A percentile compares a stretch with the other conserved stretches of the same genome.
These are phyloP conservation scores for Halocaridina rubra DNA, from an alignment of 2,888 invertebrate genomes.

Conservation along the genomic window DNA sequence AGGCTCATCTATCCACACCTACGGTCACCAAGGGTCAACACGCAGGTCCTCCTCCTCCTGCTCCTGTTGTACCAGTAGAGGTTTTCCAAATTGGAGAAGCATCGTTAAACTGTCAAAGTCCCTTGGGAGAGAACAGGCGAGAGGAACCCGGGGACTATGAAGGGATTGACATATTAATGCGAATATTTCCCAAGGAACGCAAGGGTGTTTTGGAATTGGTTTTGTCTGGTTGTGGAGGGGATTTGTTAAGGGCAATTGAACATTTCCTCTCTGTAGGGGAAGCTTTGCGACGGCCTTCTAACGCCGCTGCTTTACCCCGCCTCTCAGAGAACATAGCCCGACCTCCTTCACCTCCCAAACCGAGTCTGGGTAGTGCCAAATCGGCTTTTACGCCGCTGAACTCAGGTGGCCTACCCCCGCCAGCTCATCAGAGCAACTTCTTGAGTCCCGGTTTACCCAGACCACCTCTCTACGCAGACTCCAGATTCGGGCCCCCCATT, in stretches of 20 bases:
- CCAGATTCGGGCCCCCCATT: constrained; percentile 44
- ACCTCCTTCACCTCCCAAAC: constrained; percentile 44
- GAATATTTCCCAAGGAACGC: constrained; percentile 91
- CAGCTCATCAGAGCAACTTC: constrained; percentile 45
- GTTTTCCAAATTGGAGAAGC: background rate
- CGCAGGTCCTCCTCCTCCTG: too few relatives aligned
- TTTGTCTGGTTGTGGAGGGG: constrained; percentile 91
- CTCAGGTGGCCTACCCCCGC: constrained; percentile 31
- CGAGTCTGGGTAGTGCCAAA: constrained; percentile 58
- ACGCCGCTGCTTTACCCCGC: background rate
- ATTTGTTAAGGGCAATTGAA: constrained; percentile 89
- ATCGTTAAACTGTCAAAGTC: background rate
- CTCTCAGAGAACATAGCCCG: constrained; percentile 1
- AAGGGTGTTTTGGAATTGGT: constrained; percentile 89
- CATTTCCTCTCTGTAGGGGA: constrained; percentile 75
- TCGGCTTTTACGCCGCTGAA: constrained; percentile 62
- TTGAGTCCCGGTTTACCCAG: constrained; percentile 25
- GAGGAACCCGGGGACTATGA: constrained; percentile 29
- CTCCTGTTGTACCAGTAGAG: too few relatives aligned
- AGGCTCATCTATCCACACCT: too few relatives aligned
- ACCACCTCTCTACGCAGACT: constrained; percentile 36
- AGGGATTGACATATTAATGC: constrained; percentile 78
- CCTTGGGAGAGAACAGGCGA: background rate
- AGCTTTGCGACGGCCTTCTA: constrained; percentile 18
- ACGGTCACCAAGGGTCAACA: background rate